Evolutionary conservation across 2,113 vertebrate genomes (phyloP), one percentile per base, ranked within the genome.

Genomic region (Eolophus roseicapilla): DNA sequence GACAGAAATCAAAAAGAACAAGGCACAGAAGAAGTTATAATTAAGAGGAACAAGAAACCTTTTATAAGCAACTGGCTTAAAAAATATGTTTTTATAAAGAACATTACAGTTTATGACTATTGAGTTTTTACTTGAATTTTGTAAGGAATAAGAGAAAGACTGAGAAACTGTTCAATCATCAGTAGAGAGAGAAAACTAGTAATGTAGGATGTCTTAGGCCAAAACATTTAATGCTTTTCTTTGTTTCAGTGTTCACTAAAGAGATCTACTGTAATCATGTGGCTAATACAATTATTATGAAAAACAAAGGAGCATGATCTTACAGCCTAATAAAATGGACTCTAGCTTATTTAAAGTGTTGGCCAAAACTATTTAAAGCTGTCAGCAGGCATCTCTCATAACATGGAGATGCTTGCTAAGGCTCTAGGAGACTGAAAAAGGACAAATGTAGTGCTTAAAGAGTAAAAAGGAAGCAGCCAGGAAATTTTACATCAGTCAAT

Each of bases 1-100:
- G 82, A 78, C 64, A 94, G 69, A 93, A 94, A 88, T 86, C 5
- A 86, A 69, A 93, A 96, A 65, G 81, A 84, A 64, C n/a, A 94
- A 82, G 71, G 14, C 59, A 25, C 37, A 74, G 49, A 70, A 92
- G 43, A 71, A 63, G 24, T 81, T 83, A 41, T 41, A 86, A 90
- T 88, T 80, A 86, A 73, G 75, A 79, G 47, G 37, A 86, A 64
- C 31, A 78, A 81, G 64, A 83, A 92, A 67, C 37, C 44, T 93
- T 92, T 92, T 82, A 19, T 59, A 88, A 80, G 25, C 53, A 23
- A 70, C 53, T 1, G 0, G 13, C 46, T 92, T 82, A 57, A 93
- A 92, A 82, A 52, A 46, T 24, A 37, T 28, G 9, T 11, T 92
- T 91, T 86, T 85, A 14, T 80, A 63, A 89, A 88, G 53, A 78